Evolutionary conservation across 2,113 vertebrate species (phyloP), one percentile per base, ranked within the genome.

Genomic region (Tragelaphus strepsiceros): DNA sequence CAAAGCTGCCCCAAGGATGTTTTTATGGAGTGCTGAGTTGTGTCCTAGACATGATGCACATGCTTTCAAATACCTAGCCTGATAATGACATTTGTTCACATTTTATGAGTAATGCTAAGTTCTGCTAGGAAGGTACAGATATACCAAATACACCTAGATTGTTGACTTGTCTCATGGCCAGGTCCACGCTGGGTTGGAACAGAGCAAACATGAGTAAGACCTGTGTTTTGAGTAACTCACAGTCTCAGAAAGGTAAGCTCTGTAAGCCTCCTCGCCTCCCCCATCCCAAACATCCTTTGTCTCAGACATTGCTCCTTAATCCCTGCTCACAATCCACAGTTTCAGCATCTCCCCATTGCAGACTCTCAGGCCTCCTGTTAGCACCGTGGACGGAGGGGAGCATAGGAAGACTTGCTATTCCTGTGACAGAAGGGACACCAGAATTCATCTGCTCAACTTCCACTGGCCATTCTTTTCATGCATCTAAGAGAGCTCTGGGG

Each of bases 351-450:
- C 19, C 11, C 39, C 9, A 19, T 1, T 15, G 21, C n/a, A 56
- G 1, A 10, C 4, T 19, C 30, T 35, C 39, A 13, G 49, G 71
- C 19, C 6, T n/a, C 49, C 58, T 59, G 22, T 22, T n/a, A 53
- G 88, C 26, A 22, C 17, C 3, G 49, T 28, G 49, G 32, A 6
- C 0, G 43, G 15, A 46, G 16, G 15, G 67, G 16, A 10, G 7
- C 2, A 6, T 2, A 28, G 53, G 64, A 74, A 24, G 67, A 9
- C 19, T 4, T 4, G 28, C 13, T 30, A 59, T 3, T 35, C 28
- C 67, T 13, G 14, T 0, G 46, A 24, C 61, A 9, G 0, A 59
- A 58, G 7, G 4, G 46, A 21, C 54, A 10, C 7, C 2, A 85
- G 2, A 10, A 88, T 7, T 67, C 56, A 14, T 10, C 14, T 7